Conservation (phyloP, 2,888 invertebrate species). For the Epinotia ramella region DNA sequence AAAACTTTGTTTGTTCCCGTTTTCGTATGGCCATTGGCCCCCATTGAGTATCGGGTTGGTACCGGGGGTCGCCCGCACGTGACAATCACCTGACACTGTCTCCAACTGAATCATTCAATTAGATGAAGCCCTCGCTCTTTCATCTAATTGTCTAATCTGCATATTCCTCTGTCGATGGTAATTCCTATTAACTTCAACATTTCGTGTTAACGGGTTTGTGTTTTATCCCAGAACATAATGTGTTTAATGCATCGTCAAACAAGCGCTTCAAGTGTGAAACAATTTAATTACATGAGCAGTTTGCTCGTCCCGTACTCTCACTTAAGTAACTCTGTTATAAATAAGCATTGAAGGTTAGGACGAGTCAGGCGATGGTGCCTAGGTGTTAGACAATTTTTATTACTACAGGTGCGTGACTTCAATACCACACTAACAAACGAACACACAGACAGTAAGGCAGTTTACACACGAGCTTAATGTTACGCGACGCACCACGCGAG, state of each 20-base stretch:
- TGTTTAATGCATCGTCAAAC: neutral
- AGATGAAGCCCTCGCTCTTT: slow-evolving; percentile 19
- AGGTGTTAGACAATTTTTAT: no score
- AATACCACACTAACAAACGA: no score
- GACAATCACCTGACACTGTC: slow-evolving; percentile 28
- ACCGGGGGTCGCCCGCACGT: slow-evolving; percentile 2
- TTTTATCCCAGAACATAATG: neutral
- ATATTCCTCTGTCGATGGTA: slow-evolving; percentile 13
- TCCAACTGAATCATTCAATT: slow-evolving; percentile 33
- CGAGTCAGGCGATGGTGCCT: neutral
- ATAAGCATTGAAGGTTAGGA: neutral
- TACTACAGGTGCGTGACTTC: no score
- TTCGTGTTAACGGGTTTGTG: slow-evolving; percentile 11
- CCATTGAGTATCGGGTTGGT: neutral
- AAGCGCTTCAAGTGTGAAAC: slow-evolving; percentile 2
- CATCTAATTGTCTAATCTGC: slow-evolving; percentile 38
- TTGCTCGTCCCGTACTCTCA: neutral
- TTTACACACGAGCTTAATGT: no score
- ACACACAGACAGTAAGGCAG: no score
- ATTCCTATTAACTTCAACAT: slow-evolving; percentile 8
- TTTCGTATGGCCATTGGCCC: neutral
- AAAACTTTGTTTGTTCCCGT: slow-evolving; percentile 12
- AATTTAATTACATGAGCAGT: slow-evolving; percentile 3
- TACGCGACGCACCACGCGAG: no score
- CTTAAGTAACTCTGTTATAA: neutral